A percentile compares a stretch with the other conserved stretches of the same genome.
Conservation (phyloP, 2,797 vertebrate species). For the Pipistrellus kuhlii region DNA sequence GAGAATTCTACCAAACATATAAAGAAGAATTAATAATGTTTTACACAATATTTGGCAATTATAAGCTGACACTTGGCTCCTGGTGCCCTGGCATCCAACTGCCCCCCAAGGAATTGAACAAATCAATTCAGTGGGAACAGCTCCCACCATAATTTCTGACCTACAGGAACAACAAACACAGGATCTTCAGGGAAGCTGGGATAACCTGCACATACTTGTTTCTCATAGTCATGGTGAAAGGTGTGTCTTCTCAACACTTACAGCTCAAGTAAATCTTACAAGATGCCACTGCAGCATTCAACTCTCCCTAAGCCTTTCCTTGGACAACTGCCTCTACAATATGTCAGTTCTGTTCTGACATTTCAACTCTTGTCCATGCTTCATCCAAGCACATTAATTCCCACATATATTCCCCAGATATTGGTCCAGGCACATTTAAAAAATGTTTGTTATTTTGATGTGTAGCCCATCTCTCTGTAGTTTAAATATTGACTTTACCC, state of each 20-base stretch:
- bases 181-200: neutral
- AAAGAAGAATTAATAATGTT: neutral
- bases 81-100: neutral
- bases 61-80: neutral
- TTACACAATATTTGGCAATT: neutral
- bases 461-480: neutral
- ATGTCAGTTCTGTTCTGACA: neutral
- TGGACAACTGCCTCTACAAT: neutral
- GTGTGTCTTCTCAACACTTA: neutral
- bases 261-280: neutral
- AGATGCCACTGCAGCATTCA: neutral
- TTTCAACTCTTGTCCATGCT: neutral
- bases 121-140: neutral
- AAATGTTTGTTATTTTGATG: neutral
- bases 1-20: conserved; percentile 7
- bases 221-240: neutral
- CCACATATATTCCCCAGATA: neutral
- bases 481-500: neutral
- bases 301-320: neutral
- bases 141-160: neutral
- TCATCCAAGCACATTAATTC: neutral
- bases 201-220: neutral
- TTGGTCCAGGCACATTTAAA: neutral
- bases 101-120: neutral
- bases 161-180: neutral